Conservation (phyloP, 2,888 invertebrate species). For the Pterostichus madidus region DNA sequence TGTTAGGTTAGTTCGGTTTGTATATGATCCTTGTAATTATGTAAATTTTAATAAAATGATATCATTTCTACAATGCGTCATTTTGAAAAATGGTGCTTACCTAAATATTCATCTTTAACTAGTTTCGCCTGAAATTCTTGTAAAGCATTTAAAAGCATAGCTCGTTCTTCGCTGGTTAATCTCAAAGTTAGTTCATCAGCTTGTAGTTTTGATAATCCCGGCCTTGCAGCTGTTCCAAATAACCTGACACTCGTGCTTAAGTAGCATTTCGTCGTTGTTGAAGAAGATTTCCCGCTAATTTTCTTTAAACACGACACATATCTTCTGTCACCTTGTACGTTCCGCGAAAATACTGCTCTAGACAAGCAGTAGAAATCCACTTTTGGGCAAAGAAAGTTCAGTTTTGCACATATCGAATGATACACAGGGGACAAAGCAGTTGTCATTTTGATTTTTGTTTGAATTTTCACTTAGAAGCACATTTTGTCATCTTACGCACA, state of each 20-base stretch:
- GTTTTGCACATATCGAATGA: conserved; percentile 59
- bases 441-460: conserved; percentile 69
- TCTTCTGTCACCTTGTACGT: conserved; percentile 19
- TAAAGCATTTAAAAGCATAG: conserved; percentile 83
- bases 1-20: background rate
- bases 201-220: conserved; percentile 81
- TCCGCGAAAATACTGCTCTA: conserved; percentile 12
- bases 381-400: conserved; percentile 50
- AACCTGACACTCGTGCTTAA: conserved; percentile 69
- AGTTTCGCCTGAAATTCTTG: conserved; percentile 87
- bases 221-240: conserved; percentile 74
- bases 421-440: conserved; percentile 62
- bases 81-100: conserved; percentile 51
- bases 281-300: conserved; percentile 18
- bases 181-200: conserved; percentile 87
- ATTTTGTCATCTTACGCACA: conserved; percentile 62
- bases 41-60: conserved; percentile 13
- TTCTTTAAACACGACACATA: conserved; percentile 27
- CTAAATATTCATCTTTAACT: conserved; percentile 84
- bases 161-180: conserved; percentile 86
- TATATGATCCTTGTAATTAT: conserved; percentile 29
- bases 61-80: conserved; percentile 25
- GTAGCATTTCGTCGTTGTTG: conserved; percentile 30
- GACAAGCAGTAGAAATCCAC: conserved; percentile 31
- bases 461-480: conserved; percentile 35